Conservation (phyloP, 1,140 invertebrate genomes). For the Tyrophagus putrescentiae region DNA sequence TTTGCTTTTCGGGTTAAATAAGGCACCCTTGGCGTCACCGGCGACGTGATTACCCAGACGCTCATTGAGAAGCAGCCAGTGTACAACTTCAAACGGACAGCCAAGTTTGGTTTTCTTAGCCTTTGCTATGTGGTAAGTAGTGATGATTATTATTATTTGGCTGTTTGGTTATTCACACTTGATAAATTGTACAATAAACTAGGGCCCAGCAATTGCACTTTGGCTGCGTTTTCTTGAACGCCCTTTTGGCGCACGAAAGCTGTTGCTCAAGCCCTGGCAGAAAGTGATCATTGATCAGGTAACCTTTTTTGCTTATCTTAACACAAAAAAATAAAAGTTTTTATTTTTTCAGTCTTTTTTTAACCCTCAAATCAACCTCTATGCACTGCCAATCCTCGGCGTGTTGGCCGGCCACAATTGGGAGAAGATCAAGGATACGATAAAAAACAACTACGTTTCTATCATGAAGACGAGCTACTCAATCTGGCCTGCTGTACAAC, state of each 20-base stretch:
- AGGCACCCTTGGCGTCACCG: background rate
- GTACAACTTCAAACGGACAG: conserved; percentile 7
- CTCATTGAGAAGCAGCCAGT: conserved; percentile 15
- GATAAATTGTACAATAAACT: background rate
- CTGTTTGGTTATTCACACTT: background rate
- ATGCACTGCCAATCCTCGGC: background rate
- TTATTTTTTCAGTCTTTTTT: too few species aligned
- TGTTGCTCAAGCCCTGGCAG: conserved; percentile 4
- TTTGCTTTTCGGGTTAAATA: too few species aligned
- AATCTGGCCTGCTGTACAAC: conserved; percentile 20
- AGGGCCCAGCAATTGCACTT: conserved; percentile 7
- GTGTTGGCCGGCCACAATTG: background rate
- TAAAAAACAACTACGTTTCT: background rate
- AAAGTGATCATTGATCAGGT: conserved; percentile 1
- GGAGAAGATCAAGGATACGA: background rate
- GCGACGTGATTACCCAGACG: conserved; percentile 14
- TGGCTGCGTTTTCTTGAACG: conserved; percentile 10
- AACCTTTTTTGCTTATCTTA: too few species aligned
- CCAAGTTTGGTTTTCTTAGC: conserved; percentile 11
- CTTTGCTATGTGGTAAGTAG: conserved; percentile 6
- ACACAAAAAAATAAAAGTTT: too few species aligned
- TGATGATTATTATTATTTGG: background rate
- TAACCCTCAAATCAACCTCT: background rate
- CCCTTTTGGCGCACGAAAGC: background rate
- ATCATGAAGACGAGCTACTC: conserved; percentile 6